Evolutionary conservation across 2,113 vertebrate species (phyloP), one percentile per base, ranked within the genome.

Genomic region (Boleophthalmus pectinirostris): DNA sequence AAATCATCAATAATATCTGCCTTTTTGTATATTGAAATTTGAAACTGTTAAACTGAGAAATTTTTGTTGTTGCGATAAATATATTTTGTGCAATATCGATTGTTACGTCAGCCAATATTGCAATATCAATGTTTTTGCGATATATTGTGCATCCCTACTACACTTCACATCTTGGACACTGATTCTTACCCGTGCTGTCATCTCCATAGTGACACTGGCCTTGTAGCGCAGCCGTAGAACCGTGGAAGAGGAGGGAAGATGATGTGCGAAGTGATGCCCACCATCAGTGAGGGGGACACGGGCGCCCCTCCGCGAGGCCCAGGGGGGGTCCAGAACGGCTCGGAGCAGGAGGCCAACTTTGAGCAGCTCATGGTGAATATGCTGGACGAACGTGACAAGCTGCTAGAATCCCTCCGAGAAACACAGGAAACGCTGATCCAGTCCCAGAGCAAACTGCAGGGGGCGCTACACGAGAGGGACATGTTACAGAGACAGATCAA

Each of bases 221-320:
- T 53, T 74, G 61, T 76, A 85, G 82, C 83, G 69, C 67, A 82
- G 80, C 69, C 78, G 75, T 60, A 29, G 54, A 51, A 86, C 72
- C 73, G 38, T 70, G n/a, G 82, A 75, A 77, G 68, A 24, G 57
- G 57, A 21, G 70, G 83, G 65, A 90, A 90, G 89, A 96, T 96
- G 95, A 99, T 99, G 97, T 99, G 97, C 82, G 97, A 98, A 85
- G 97, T 99, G 94, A 99, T 99, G 97, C 97, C 97, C 81, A 98
- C 97, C 83, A 98, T 99, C 89, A 98, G 88, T 1, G 97, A 99
- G 90, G 96, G 97, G 87, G 97, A 98, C 94, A 94, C 96, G 3
- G 89, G 94, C 77, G 95, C 96, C 3, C 94, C 96, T 74, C 89
- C 90, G 20, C 86, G 91, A 80, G 81, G 88, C 57, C 73, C 86